Evolutionary conservation across 2,113 vertebrate genomes (phyloP).

Genomic region (Apus apus): DNA sequence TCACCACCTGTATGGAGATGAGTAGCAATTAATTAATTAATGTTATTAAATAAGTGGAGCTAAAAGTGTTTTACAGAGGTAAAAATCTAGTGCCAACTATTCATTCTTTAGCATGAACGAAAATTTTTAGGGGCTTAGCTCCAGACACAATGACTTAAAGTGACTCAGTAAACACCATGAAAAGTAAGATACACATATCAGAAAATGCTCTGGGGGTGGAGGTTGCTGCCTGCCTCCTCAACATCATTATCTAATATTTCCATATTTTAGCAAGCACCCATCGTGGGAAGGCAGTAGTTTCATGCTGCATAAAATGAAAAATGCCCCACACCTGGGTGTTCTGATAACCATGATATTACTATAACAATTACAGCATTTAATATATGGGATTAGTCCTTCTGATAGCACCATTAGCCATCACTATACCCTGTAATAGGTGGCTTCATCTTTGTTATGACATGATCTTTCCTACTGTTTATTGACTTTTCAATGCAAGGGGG

Average conservation of each 20-base stretch:
- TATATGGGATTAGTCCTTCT: conserved; percentile 79
- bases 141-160: conserved; percentile 31
- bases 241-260: conserved; percentile 59
- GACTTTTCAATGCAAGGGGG: conserved; percentile 84
- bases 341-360: conserved; percentile 77
- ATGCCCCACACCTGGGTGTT: conserved; percentile 67
- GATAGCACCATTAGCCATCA: conserved; percentile 78
- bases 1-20: neutral
- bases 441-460: conserved; percentile 86
- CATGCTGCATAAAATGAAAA: conserved; percentile 59
- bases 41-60: neutral
- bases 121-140: conserved; percentile 8
- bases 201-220: neutral
- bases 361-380: conserved; percentile 79
- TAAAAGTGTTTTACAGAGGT: neutral
- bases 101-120: neutral
- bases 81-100: neutral
- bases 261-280: neutral
- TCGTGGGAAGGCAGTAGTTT: neutral
- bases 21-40: neutral
- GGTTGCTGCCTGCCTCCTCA: neutral
- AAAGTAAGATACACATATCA: neutral
- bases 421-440: conserved; percentile 78
- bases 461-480: conserved; percentile 86
- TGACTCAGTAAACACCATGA: neutral